Base-by-base conservation (phyloP, 2,888 invertebrate genomes). In the Pseudoips prasinana region DNA sequence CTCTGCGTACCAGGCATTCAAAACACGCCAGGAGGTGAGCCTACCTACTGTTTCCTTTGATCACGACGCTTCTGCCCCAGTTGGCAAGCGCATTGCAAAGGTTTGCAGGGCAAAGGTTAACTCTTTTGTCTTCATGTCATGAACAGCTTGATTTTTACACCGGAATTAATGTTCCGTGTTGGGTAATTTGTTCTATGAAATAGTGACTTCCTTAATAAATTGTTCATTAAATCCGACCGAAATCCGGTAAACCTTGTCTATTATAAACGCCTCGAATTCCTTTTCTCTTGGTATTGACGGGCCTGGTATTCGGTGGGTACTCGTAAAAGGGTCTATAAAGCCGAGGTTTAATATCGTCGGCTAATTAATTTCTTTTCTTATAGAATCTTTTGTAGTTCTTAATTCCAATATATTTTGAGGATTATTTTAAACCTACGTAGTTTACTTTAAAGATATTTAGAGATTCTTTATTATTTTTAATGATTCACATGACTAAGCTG, bases 51-150 rank as follows among this genome's bases (percentile, higher is more conserved):
- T 63, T 69, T 64, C 71, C 73, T 74, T 74, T 73, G 74, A 75
- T 73, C 67, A 70, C 61, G 59, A 50, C 58, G 49, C 51, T 64
- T 67, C 66, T 71, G 74, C 72, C 63, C 74, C 66, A 74, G 73
- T 75, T 75, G 67, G 64, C 68, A 57, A 51, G 56, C 55, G 58
- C 56, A 58, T 52, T 51, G 45, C 41, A 54, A 57, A 53, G 53
- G 58, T 60, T 61, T 46, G 52, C 54, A 55, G 54, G 39, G 53
- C 33, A 46, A 46, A 54, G 58, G 64, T 61, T 65, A 64, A 69
- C 68, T 66, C 53, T 65, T 69, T 71, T 68, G 67, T 64, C 54
- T 46, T 33, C 41, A 50, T 14, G 14, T 14, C 14, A 3, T 14
- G 14, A 14, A 5, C 14, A 5, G 14, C 5, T 3, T 14, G 14